These are phyloP conservation scores for Aptenodytes patagonicus DNA, from an alignment of 2,113 vertebrate genomes.

Conservation along the genomic window DNA sequence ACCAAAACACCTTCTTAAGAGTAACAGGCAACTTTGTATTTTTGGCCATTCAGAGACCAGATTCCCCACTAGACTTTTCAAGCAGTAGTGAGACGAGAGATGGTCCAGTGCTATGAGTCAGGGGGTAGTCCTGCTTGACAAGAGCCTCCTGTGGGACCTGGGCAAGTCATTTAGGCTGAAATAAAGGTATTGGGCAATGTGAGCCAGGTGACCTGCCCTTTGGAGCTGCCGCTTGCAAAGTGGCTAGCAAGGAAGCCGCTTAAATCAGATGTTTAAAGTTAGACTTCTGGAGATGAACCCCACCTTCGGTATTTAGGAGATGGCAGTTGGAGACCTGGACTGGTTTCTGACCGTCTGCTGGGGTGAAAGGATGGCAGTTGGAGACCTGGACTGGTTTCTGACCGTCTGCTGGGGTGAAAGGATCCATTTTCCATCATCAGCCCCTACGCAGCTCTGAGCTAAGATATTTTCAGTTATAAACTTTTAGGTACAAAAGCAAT, in stretches of 20 bases:
- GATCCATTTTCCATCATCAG: background rate
- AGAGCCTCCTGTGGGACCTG: background rate
- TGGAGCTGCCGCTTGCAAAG: background rate
- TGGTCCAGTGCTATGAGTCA: background rate
- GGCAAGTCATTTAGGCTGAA: background rate
- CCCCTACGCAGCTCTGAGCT: background rate
- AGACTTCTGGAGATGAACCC: background rate
- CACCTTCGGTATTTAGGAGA: background rate
- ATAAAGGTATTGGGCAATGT: background rate
- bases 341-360: background rate
- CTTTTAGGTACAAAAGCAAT: slow-evolving; percentile 24
- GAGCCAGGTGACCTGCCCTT: background rate
- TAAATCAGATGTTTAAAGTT: background rate
- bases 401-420: background rate
- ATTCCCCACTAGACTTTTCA: background rate
- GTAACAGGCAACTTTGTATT: background rate
- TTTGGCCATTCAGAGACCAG: background rate
- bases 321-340: background rate
- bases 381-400: background rate
- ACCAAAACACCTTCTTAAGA: background rate
- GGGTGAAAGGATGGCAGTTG: background rate
- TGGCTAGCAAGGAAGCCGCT: background rate
- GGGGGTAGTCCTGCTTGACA: background rate
- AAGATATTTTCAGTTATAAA: background rate
- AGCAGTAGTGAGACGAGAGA: background rate